Conservation (phyloP, 2,113 vertebrate genomes). For the Callithrix jacchus region DNA sequence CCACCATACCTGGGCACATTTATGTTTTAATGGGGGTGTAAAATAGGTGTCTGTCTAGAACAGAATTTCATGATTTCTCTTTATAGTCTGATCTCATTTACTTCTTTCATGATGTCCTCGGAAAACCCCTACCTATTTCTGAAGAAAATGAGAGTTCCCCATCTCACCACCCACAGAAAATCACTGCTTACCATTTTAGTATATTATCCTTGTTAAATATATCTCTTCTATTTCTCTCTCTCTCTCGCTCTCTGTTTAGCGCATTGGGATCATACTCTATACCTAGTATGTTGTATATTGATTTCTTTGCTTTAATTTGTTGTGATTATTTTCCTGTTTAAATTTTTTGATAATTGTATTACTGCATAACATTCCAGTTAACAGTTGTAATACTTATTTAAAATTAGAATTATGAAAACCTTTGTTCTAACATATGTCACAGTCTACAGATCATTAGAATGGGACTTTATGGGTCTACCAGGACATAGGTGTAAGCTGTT, state of each 20-base stretch:
- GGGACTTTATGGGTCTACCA: background rate
- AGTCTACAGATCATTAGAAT: background rate
- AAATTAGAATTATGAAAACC: background rate
- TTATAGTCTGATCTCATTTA: background rate
- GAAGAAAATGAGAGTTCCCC: background rate
- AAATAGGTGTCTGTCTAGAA: background rate
- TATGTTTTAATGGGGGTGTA: background rate
- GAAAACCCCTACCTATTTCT: background rate
- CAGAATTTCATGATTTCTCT: background rate
- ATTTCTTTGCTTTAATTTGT: background rate
- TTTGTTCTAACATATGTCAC: background rate
- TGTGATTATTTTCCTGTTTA: background rate
- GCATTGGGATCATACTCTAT: background rate
- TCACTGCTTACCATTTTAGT: background rate
- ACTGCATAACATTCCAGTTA: background rate
- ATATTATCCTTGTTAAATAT: background rate
- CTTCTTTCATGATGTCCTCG: background rate
- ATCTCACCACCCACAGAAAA: background rate
- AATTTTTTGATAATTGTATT: conserved; percentile 23
- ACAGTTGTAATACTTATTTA: background rate
- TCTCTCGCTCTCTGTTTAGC: background rate
- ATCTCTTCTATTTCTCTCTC: background rate
- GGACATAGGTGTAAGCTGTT: background rate
- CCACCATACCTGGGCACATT: background rate
- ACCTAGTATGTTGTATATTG: background rate